Conservation (phyloP, 2,113 vertebrate genomes). For the Antennarius striatus region DNA sequence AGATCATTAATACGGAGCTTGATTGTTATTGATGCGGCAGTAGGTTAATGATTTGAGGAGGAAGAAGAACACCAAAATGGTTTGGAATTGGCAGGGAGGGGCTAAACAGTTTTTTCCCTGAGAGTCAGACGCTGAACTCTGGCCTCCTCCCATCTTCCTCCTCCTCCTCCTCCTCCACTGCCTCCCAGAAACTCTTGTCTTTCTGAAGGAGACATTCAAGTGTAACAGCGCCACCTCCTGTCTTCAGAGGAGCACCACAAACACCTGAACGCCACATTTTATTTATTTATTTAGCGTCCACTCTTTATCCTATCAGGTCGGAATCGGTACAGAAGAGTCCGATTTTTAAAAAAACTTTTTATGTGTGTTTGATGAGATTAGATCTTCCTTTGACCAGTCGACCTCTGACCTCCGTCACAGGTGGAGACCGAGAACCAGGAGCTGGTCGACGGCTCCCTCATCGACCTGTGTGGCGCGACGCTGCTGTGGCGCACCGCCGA, state of each 20-base stretch:
- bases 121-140: too few species aligned
- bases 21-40: too few species aligned
- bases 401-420: conserved; percentile 63
- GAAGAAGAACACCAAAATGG: too few species aligned
- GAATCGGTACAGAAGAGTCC: not conserved
- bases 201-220: not conserved
- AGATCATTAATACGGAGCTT: too few species aligned
- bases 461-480: conserved; percentile 95
- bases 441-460: conserved; percentile 94
- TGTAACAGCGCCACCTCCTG: conserved; percentile 55
- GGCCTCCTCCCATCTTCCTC: not conserved
- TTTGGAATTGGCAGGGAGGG: too few species aligned
- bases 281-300: too few species aligned
- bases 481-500: conserved; percentile 97
- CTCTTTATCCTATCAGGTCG: not conserved
- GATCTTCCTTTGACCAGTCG: too few species aligned
- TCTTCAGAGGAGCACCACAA: not conserved
- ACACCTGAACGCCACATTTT: not conserved
- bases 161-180: conserved; percentile 20
- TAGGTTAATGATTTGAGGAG: too few species aligned
- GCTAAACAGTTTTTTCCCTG: too few species aligned
- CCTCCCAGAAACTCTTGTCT: not conserved
- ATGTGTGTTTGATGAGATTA: not conserved
- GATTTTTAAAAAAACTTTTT: not conserved
- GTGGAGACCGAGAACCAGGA: conserved; percentile 95